A percentile compares a stretch with the other conserved stretches of the same genome.
Conservation (phyloP, 2,888 invertebrate species). For the Chrysotoxum bicinctum region DNA sequence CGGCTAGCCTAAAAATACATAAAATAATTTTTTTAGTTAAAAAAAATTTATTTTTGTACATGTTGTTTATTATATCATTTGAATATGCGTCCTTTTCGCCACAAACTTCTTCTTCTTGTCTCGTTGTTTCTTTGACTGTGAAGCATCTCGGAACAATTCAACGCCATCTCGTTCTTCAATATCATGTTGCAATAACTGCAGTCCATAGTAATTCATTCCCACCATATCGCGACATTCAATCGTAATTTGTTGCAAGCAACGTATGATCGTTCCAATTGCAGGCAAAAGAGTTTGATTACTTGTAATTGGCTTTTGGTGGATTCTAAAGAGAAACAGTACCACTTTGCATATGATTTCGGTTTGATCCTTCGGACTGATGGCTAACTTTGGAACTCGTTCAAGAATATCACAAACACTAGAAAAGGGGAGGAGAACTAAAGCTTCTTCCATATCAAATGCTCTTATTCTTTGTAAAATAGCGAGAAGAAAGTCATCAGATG, state of each 20-base stretch:
- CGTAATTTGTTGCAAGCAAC: constrained; percentile 76
- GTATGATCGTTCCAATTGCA: constrained; percentile 76
- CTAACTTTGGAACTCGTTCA: constrained; percentile 86
- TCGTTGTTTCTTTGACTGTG: constrained; percentile 84
- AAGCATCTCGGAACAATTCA: constrained; percentile 90
- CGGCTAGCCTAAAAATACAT: no score
- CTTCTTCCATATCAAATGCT: constrained; percentile 95
- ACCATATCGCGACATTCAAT: constrained; percentile 87
- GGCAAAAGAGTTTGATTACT: constrained; percentile 86
- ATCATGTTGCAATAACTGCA: constrained; percentile 89
- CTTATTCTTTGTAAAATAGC: constrained; percentile 90
- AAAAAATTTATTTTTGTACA: not conserved
- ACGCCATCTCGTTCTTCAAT: constrained; percentile 89
- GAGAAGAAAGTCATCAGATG: constrained; percentile 90
- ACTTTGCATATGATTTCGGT: constrained; percentile 90
- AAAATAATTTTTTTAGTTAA: constrained; percentile 23
- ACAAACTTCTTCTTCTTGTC: constrained; percentile 82
- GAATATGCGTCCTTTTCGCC: constrained; percentile 76
- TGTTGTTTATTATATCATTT: constrained; percentile 39
- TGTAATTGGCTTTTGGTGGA: constrained; percentile 91
- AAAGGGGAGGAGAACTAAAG: constrained; percentile 92
- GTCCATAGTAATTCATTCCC: constrained; percentile 92
- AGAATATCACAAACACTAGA: constrained; percentile 90
- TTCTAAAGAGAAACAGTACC: constrained; percentile 88
- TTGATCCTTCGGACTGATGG: constrained; percentile 86